A percentile compares a stretch with the other conserved stretches of the same genome.
Conservation (phyloP, 2,797 vertebrate genomes). For the Myoxocephalus aenaeus region DNA sequence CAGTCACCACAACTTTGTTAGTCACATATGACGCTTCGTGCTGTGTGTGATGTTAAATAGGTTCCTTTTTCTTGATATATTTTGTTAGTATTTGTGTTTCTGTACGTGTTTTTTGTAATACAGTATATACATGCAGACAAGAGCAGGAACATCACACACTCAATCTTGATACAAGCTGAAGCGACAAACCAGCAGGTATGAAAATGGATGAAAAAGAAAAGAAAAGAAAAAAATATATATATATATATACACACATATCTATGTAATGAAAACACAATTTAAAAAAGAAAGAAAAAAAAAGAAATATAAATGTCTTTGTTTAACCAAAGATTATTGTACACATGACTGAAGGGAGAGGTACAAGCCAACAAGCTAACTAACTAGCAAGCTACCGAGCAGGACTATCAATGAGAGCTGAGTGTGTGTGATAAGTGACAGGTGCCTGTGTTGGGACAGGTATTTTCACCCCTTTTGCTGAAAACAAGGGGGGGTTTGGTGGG, state of each 20-base stretch:
- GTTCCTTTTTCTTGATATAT: slow-evolving; percentile 74
- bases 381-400: slow-evolving; percentile 55
- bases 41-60: slow-evolving; percentile 76
- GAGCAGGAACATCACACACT: slow-evolving; percentile 68
- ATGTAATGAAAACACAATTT: slow-evolving; percentile 43
- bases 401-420: slow-evolving; percentile 72
- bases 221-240: slow-evolving; percentile 29
- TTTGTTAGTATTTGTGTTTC: slow-evolving; percentile 72
- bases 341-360: slow-evolving; percentile 57
- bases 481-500: slow-evolving; percentile 47
- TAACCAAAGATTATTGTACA: slow-evolving; percentile 48
- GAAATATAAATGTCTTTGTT: slow-evolving; percentile 40
- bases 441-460: slow-evolving; percentile 72
- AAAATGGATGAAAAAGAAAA: slow-evolving; percentile 60
- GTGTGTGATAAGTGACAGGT: slow-evolving; percentile 71
- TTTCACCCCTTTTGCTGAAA: slow-evolving; percentile 65
- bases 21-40: slow-evolving; percentile 76
- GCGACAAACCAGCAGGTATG: slow-evolving; percentile 69
- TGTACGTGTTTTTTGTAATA: slow-evolving; percentile 69
- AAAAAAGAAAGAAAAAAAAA: slow-evolving; percentile 12
- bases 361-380: slow-evolving; percentile 57
- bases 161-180: slow-evolving; percentile 69
- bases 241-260: slow-evolving; percentile 30
- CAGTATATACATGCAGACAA: slow-evolving; percentile 78
- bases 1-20: slow-evolving; percentile 72